Evolutionary conservation across 2,888 invertebrate species (phyloP), one percentile per base, ranked within the genome.

Genomic region (Oligia fasciuncula): DNA sequence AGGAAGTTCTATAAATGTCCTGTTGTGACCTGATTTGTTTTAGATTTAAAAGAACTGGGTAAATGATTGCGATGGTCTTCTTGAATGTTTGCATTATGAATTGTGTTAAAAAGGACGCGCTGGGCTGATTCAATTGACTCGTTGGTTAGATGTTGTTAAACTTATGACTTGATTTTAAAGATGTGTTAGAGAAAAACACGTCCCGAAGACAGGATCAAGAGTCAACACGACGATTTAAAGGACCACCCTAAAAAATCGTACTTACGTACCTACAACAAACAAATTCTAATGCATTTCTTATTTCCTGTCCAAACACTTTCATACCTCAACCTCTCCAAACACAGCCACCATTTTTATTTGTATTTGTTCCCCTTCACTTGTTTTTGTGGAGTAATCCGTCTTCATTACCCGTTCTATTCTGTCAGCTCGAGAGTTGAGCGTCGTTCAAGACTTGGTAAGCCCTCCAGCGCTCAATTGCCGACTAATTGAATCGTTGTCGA

Each of bases 401-500:
- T 93, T 93, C 93, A 93, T 93, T 93, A 92, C 86, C 82, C 85
- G 89, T 89, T 90, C 83, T 89, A 90, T 91, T 91, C 90, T 88
- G 92, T 91, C 92, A 90, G 89, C 83, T 89, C 77, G 83, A 89
- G 92, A 85, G 89, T 88, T 73, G 84, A 91, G 92, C 84, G 88
- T 88, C 77, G 86, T 88, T 80, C 80, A 79, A 83, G 83, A 70
- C 85, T 83, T 82, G 70, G 72, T 80, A 77, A 78, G 83, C 83
- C 75, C 88, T 84, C 82, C 75, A 89, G 84, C 77, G 83, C 87
- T 87, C 90, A 89, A 90, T 91, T 89, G 91, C 85, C 88, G 86
- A 85, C 90, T 92, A 93, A 93, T 93, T 93, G 93, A 92, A 92
- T 93, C 91, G 93, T 92, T 90, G 89, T 89, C 90, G 87, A 90